phyloP scores from a whole-genome alignment of 1,140 invertebrate species.

The Eriosoma lanigerum region DNA sequence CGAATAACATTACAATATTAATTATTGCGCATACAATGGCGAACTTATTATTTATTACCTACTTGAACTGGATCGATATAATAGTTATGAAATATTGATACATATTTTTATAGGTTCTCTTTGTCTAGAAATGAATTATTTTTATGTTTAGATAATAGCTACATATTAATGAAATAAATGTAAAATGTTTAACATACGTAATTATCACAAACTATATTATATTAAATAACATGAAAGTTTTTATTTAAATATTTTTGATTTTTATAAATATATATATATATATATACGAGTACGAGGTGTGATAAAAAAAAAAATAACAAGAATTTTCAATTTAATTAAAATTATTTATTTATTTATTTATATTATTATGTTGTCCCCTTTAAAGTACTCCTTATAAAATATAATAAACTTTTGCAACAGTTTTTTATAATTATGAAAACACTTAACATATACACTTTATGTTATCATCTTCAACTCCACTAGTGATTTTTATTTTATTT shows the following conservation, averaged over 20 bases:
- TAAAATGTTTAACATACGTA: not conserved
- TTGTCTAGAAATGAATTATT: not conserved
- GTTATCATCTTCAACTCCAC: no score
- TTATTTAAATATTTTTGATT: not conserved
- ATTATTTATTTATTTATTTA: no score
- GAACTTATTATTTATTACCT: not conserved
- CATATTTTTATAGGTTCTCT: not conserved
- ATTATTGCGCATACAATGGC: slow-evolving; percentile 12
- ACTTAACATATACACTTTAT: no score
- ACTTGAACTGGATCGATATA: not conserved
- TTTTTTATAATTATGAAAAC: no score
- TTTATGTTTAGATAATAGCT: not conserved
- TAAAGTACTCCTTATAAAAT: no score
- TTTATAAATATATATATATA: no score
- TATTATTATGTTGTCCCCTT: no score
- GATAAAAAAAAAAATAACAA: no score
- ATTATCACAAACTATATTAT: not conserved
- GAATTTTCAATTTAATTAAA: no score
- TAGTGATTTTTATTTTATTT: no score
- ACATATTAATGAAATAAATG: not conserved
- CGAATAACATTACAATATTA: not conserved
- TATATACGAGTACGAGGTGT: no score
- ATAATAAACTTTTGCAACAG: no score
- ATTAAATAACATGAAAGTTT: not conserved
- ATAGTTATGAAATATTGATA: not conserved